phyloP scores from a whole-genome alignment of 2,113 vertebrate species.

The Onychorhynchus coronatus region DNA sequence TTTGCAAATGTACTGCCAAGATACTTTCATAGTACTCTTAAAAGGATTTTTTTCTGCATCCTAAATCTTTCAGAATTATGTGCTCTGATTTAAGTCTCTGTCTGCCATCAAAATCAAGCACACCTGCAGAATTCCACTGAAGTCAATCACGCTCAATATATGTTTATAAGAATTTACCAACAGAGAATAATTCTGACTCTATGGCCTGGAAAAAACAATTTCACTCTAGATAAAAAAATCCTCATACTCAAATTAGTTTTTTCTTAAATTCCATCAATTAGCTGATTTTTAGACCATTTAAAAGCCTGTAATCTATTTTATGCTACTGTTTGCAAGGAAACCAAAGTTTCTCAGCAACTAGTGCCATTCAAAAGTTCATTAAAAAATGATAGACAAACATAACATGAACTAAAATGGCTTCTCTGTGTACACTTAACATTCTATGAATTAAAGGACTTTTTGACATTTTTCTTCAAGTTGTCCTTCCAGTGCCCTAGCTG shows the following conservation, averaged over 20 bases:
- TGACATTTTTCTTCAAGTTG: background rate
- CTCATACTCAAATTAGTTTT: background rate
- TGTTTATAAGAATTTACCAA: background rate
- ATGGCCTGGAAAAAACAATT: background rate
- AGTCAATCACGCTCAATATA: background rate
- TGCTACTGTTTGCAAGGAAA: background rate
- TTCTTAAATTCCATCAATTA: background rate
- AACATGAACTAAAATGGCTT: background rate
- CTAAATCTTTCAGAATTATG: background rate
- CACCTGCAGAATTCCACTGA: background rate
- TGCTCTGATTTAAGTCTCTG: background rate
- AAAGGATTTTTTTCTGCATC: background rate
- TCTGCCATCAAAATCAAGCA: background rate
- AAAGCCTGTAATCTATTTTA: background rate
- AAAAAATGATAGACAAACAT: background rate
- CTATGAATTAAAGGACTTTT: slow-evolving; percentile 4
- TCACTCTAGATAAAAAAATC: background rate
- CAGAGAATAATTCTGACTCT: background rate
- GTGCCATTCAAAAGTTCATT: background rate
- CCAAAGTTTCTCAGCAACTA: background rate
- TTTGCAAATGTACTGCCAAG: background rate
- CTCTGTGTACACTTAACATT: background rate
- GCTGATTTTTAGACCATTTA: background rate
- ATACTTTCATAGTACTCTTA: background rate
- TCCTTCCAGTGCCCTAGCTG: background rate